Evolutionary conservation across 2,888 invertebrate species (phyloP), one percentile per base, ranked within the genome.

Genomic region (Taenaris catops): DNA sequence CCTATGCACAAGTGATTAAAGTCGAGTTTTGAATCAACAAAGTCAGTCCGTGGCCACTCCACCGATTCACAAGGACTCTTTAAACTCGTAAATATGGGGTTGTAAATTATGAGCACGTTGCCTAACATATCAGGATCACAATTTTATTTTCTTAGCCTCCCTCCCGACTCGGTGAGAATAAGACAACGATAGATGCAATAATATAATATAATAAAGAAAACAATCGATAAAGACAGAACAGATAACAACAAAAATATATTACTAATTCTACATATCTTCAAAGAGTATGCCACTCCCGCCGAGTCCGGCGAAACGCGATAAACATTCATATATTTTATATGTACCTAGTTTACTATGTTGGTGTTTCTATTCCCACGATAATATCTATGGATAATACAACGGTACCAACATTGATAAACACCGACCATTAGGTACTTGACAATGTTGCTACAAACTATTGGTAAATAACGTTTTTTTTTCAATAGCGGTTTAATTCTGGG

Each of bases 281-380:
- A 56, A 66, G 60, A 69, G 55, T 59, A 56, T 12, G 56, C 63
- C 65, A 59, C 55, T 61, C 60, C 50, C 53, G 51, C 58, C 66
- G 70, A 69, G 65, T 53, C 56, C 57, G 48, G 50, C 61, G 59
- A 55, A 51, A 50, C 52, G 46, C 51, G 46, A 61, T 68, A 63
- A 68, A 67, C 63, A 60, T 65, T 65, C 64, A 63, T 68, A 66
- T 69, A 67, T 62, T 63, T 69, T 63, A 59, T 63, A 76, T 76
- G 69, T 71, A 65, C 69, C 79, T 83, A 84, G 67, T 64, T 74
- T 53, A 60, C 80, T 84, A 84, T 74, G 72, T 83, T 84, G 84
- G 84, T 84, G 84, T 84, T 73, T 68, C 80, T 84, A 83, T 81
- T 80, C 69, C 67, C 76, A 71, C 76, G 46, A 68, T 51, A 69